Evolutionary conservation across 2,113 vertebrate species (phyloP), one percentile per base, ranked within the genome.

Genomic region (Anguilla japonica): DNA sequence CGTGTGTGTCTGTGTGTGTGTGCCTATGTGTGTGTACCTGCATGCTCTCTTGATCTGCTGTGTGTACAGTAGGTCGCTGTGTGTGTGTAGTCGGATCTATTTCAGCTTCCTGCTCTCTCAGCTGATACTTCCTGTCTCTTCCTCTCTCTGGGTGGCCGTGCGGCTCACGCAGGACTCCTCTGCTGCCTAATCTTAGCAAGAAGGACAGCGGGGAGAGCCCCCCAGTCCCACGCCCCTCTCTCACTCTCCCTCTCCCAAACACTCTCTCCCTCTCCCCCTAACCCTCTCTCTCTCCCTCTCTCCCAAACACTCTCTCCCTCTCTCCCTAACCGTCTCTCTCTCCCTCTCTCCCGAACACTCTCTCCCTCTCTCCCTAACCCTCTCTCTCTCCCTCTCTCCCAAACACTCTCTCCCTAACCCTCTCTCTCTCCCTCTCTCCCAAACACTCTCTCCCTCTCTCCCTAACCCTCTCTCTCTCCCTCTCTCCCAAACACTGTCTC

Each of bases 151-250:
- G 41, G 26, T 40, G 41, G 41, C 13, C 1, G 40, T 26, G 79
- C 16, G 5, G 79, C 15, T 15, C 26, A 41, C 11, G 13, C 79
- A 40, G 34, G 78, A 81, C 60, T 84, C 83, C 87, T 50, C 46
- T 88, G 87, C 67, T 43, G 90, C 89, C 92, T 94, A 94, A 94
- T 94, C 91, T 94, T 93, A 93, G 91, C 91, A 92, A 93, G 90
- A 88, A 90, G 60, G 85, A 87, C 88, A 34, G 29, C 85, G 78
- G 87, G 85, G 81, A 86, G 84, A 85, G 86, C 91, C 91, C 91
- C 91, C 26, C 71, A 87, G 88, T 90, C 84, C 20, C 4, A 3
- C 22, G 7, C 16, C 63, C 20, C 2, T 18, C 63, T 20, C 16
- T 71, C 63, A 26, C 22, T 18, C 1, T 26, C 26, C 63, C 5